These are phyloP conservation scores for Chlorodrepanis virens DNA, from an alignment of 2,113 vertebrate species.

Conservation along the genomic window DNA sequence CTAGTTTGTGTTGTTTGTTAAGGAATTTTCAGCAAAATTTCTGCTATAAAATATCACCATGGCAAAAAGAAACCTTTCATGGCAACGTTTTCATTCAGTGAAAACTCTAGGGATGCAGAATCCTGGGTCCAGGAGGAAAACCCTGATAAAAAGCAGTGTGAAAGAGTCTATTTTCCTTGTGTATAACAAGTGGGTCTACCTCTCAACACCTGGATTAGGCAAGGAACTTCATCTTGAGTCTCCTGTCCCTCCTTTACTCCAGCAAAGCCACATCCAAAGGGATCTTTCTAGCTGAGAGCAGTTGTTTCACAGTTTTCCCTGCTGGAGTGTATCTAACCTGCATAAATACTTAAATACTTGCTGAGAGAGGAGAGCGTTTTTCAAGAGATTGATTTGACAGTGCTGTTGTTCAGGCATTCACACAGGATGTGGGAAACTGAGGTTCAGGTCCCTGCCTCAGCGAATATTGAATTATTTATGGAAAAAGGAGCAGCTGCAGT, in stretches of 20 bases:
- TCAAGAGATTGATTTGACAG: constrained; percentile 25
- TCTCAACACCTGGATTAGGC: not conserved
- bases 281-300: not conserved
- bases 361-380: not conserved
- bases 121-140: not conserved
- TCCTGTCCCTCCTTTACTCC: not conserved
- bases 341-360: constrained; percentile 55
- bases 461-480: constrained; percentile 36
- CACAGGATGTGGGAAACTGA: constrained; percentile 55
- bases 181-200: not conserved
- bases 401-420: not conserved
- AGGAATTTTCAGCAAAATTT: not conserved
- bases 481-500: not conserved
- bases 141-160: not conserved
- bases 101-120: not conserved
- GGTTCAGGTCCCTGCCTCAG: constrained; percentile 7
- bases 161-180: not conserved
- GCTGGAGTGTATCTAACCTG: not conserved
- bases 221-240: not conserved
- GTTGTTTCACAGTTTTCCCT: not conserved
- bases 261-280: not conserved
- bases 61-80: not conserved
- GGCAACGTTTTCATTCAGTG: not conserved
- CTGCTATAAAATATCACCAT: not conserved
- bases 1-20: not conserved